Base-by-base conservation (phyloP, 2,888 invertebrate genomes). In the Reticulitermes lucifugus region DNA sequence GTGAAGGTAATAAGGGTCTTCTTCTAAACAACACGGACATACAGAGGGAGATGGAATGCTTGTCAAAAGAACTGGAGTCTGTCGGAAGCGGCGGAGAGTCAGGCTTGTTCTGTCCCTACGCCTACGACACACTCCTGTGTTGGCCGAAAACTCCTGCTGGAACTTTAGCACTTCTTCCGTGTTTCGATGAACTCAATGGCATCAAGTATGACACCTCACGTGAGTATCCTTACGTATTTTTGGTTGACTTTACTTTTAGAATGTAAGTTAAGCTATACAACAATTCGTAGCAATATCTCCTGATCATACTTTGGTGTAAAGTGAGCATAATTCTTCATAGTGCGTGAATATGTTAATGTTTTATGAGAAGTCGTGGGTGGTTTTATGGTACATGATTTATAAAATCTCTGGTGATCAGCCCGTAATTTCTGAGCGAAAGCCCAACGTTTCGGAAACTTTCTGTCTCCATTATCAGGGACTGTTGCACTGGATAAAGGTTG, bases 71-170 rank as follows among this genome's bases (percentile, higher is more conserved):
- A 25, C 6, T 14, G 25, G 43, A 65, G 3, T 18, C 65, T 25
- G n/a, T 21, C 2, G 70, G 29, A n/a, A 73, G 35, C 21, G 73
- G 35, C 35, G 55, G 2, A 55, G 55, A 4, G 4, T 88, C 35
- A 88, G 88, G 18, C 10, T 22, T 83, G 21, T 81, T 46, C 89
- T 97, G 97, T 89, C 93, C 93, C 85, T 93, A 94, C 70, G 93
- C 93, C 88, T 96, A 94, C 92, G 97, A 97, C 89, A 93, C 94
- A 6, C 91, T 97, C 85, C 92, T 96, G 60, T 98, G 97, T 90
- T 98, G 97, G 98, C 97, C 96, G 21, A 93, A 94, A 4, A 96
- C 97, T 2, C 92, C 93, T 0, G 93, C 94, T 87, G 95, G 95
- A 87, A 93, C 94, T 0, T 90, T 94, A 82, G 95, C 96, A 1